Evolutionary conservation across 2,888 invertebrate species (phyloP), one percentile per base, ranked within the genome.

Genomic region (Drosophila macrospina): DNA sequence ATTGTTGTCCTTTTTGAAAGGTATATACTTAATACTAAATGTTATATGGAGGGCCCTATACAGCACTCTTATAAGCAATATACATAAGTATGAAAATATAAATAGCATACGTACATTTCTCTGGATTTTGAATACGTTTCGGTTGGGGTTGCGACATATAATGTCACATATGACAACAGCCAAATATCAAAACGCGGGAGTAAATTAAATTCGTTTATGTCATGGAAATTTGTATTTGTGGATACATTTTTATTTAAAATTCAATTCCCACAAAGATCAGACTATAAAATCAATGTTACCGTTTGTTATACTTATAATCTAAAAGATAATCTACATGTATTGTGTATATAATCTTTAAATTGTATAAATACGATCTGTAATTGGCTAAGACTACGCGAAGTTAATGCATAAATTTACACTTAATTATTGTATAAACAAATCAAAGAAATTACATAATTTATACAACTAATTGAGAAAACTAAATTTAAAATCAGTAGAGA

Each of bases 191-290:
- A 28, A 30, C n/a, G 13, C 0, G 3, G n/a, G 5, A 34, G 34
- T 16, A 47, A 16, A 48, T 50, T n/a, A 30, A 34, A 30, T 20
- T 1, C 28, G 28, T 5, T 5, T 7, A 20, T 20, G 13, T 74
- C 39, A 61, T 77, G 55, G 50, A 72, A 55, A 62, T 51, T 51
- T 72, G 67, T 57, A 72, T 72, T 67, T 67, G 45, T 77, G 60
- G 41, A 61, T 74, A 57, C 32, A 52, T 13, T 81, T 78, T 78
- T 81, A 84, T 81, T 87, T 69, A 60, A 86, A 78, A 70, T 87
- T 81, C 82, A 81, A 82, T 75, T 85, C 76, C 79, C 79, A 82
- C 74, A 69, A 71, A 77, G 83, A 69, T 88, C 82, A 83, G 82
- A 85, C 82, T 88, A 82, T 85, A 66, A 74, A 69, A 85, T 85